phyloP scores from a whole-genome alignment of 2,888 invertebrate genomes.

The Euphydryas editha region DNA sequence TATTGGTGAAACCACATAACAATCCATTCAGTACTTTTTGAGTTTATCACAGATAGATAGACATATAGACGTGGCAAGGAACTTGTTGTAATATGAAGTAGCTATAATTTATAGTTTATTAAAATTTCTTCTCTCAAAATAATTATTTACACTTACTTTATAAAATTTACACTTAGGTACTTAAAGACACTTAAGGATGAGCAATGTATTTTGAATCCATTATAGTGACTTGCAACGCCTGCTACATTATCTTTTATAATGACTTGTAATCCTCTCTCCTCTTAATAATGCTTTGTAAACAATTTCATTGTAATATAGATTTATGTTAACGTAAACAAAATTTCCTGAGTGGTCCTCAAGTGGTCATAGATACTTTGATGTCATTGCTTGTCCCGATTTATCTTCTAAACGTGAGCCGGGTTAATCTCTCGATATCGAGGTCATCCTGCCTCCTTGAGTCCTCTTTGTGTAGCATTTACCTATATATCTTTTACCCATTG shows the following conservation, averaged over 20 bases:
- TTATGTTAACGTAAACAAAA: conserved; percentile 7
- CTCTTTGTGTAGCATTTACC: conserved; percentile 1
- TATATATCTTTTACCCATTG: neutral
- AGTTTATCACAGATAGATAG: too few relatives aligned
- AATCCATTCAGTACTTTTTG: too few relatives aligned
- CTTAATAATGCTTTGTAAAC: neutral
- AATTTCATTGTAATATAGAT: conserved; percentile 7
- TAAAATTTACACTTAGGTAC: too few relatives aligned
- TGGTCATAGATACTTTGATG: conserved; percentile 25
- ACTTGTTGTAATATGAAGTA: too few relatives aligned
- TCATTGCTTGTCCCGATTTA: conserved; percentile 28
- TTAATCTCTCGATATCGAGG: conserved; percentile 28
- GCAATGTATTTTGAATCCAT: too few relatives aligned
- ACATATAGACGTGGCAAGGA: too few relatives aligned
- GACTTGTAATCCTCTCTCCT: neutral
- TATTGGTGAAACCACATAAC: too few relatives aligned
- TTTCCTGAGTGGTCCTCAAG: conserved; percentile 16
- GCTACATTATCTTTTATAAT: neutral
- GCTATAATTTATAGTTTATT: too few relatives aligned
- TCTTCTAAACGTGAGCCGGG: conserved; percentile 21
- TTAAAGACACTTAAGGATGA: too few relatives aligned
- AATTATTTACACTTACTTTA: too few relatives aligned
- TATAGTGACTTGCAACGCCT: too few relatives aligned
- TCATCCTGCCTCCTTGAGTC: conserved; percentile 16
- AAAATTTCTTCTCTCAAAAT: too few relatives aligned